Evolutionary conservation across 2,113 vertebrate genomes (phyloP), one percentile per base, ranked within the genome.

Genomic region (Copsychus sechellarum): DNA sequence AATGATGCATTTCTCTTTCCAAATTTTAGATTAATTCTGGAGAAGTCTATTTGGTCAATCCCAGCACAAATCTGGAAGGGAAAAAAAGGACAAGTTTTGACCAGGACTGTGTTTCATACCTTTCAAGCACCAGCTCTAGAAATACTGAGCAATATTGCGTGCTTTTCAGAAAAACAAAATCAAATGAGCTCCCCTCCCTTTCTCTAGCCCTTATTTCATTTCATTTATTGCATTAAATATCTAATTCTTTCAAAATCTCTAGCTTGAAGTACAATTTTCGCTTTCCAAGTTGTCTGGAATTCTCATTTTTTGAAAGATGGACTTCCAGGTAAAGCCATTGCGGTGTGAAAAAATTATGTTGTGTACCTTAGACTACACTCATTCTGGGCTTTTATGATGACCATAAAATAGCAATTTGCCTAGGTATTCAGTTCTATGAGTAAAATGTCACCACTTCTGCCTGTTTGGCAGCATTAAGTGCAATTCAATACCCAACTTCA

Each of bases 71-170:
- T 33, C 4, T 54, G n/a, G 48, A 87, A 81, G 7, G 7, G 4
- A 2, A 17, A 20, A 22, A 78, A 74, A 16, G 8, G n/a, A 8
- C 13, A 50, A 20, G 6, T 71, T 93, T 22, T 47, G n/a, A 69
- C 12, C n/a, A 47, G 33, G 34, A 19, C 8, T 60, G 47, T 71
- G 10, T 80, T 88, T 82, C 15, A 18, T 47, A 43, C 19, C 22
- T 71, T 80, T 10, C 34, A 90, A 86, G 16, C 31, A 85, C 9
- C 45, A 81, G 7, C 20, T 92, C 42, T 58, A 72, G 25, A 56
- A 31, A 83, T 73, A 38, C 4, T 6, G 8, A 67, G 31, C 17
- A 91, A 58, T 38, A 48, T 8, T 51, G 14, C 0, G 0, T 43
- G 51, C 69, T 80, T 61, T 73, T 53, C 67, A 85, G 42, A 79